Evolutionary conservation across 2,113 vertebrate species (phyloP).

Genomic region (Calyptommatus sinebrachiatus): DNA sequence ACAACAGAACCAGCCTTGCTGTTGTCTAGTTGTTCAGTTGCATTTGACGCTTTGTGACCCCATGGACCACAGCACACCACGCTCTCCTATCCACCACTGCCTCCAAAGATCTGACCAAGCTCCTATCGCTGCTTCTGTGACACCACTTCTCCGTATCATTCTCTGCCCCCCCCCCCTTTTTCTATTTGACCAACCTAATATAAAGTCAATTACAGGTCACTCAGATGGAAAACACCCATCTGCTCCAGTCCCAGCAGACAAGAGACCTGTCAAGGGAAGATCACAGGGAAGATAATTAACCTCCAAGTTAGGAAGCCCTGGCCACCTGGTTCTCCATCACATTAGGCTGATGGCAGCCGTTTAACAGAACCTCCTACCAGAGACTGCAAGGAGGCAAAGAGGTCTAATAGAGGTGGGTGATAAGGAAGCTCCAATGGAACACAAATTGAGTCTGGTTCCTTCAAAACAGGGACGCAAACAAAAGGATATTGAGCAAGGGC

Average conservation of each 20-base stretch:
- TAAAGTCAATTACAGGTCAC: background rate
- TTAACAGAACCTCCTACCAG: background rate
- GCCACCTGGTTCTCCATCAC: rapidly evolving
- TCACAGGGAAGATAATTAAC: background rate
- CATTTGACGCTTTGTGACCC: no score
- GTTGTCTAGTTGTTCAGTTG: no score
- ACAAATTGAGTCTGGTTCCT: background rate
- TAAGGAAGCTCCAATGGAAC: background rate
- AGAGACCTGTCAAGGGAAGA: background rate
- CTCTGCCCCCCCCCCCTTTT: background rate
- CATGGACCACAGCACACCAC: no score
- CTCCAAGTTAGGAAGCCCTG: background rate
- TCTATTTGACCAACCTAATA: slow-evolving; percentile 1
- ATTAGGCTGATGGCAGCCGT: background rate
- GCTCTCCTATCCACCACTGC: no score
- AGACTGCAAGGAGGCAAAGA: background rate
- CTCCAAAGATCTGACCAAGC: no score
- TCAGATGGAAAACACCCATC: background rate
- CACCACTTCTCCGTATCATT: no score
- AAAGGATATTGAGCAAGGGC: no score
- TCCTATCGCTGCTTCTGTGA: no score
- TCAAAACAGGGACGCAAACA: background rate
- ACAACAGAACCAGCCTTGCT: background rate
- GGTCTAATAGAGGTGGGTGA: rapidly evolving
- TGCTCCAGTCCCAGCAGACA: background rate